Evolutionary conservation across 2,797 vertebrate genomes (phyloP), one percentile per base, ranked within the genome.

Genomic region (Semotilus atromaculatus): DNA sequence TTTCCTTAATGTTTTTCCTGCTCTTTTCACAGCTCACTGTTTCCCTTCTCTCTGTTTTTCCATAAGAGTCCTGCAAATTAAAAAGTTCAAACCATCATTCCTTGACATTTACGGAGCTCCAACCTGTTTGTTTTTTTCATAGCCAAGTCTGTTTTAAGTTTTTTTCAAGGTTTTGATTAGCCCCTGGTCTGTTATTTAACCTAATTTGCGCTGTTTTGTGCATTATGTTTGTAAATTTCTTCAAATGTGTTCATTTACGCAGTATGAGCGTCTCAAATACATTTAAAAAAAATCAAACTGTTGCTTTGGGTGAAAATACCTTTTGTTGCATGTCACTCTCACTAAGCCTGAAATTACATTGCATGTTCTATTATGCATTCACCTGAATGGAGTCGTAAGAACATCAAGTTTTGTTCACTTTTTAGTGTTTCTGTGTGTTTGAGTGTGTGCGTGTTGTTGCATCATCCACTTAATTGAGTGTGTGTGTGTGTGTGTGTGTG

Each of bases 1-100:
- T 40, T 75, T 18, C 76, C 10, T 53, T 76, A 7, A 26, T 55
- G 21, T 18, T 75, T 7, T 81, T 71, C 4, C 43, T 78, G 11
- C 36, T 70, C 3, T 89, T 82, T 53, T 74, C 58, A 85, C 82
- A 86, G 81, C 34, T 85, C 72, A 31, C 14, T 64, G 5, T 88
- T 88, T 77, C 85, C 86, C 34, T 58, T 90, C 45, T 83, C 81
- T 34, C 36, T 86, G 79, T 74, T 90, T 79, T 89, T 87, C 71
- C 77, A 6, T 40, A 86, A 72, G 55, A 86, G 4, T 55, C 64
- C 48, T 58, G 21, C 45, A 45, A 43, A 31, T 62, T 51, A 81
- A 72, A 67, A 74, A 26, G 43, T 21, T 38, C 23, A 38, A 40
- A 45, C n/a, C 29, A 38, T 31, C n/a, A 40, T 67, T 67, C 48